Base-by-base conservation (phyloP, 2,797 vertebrate species). In the Danio albolineatus region DNA sequence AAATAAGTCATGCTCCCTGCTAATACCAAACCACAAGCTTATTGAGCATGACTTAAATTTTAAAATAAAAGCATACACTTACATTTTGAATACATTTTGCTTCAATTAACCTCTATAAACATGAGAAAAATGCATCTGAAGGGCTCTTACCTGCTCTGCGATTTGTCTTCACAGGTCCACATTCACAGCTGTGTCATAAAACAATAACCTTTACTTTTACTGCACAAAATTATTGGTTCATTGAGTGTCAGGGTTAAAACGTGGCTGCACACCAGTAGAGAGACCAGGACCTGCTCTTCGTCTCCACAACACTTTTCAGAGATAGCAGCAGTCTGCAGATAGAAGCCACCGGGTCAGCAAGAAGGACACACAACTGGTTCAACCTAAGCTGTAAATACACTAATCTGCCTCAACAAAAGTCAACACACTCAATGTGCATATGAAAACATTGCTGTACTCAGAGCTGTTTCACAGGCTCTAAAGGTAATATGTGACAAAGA, bases 401-500 rank as follows among this genome's bases (percentile, higher is more conserved):
- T 19, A 70, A 70, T 39, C 49, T 19, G 16, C 49, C 49, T 54
- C 16, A 53, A 66, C 43, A 48, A 28, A 16, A 60, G 13, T 38
- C 28, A 39, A 41, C 49, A 39, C 16, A 53, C 59, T 44, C n/a
- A 56, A 62, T 69, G 44, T 10, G 48, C 49, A 48, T 54, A 36
- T 36, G 28, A 46, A 39, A 62, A 39, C 48, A 48, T 19, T 43
- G 10, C 17, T n/a, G n/a, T 17, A 28, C 41, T 65, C 28, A 57
- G 0, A 19, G 12, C 14, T 16, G 59, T 39, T 49, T 48, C 41
- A 36, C 14, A 49, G 46, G 8, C 28, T 69, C 66, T 17, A 70
- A 17, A 41, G 48, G 10, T n/a, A 36, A 70, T 64, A n/a, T 39
- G 73, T 16, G 28, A 80, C 51, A 65, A 72, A 64, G 59, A 73